Percentiles rank a stretch among this genome's conserved stretches.
phyloP scores from a whole-genome alignment of 2,888 invertebrate species.

The Mesoligia furuncula region DNA sequence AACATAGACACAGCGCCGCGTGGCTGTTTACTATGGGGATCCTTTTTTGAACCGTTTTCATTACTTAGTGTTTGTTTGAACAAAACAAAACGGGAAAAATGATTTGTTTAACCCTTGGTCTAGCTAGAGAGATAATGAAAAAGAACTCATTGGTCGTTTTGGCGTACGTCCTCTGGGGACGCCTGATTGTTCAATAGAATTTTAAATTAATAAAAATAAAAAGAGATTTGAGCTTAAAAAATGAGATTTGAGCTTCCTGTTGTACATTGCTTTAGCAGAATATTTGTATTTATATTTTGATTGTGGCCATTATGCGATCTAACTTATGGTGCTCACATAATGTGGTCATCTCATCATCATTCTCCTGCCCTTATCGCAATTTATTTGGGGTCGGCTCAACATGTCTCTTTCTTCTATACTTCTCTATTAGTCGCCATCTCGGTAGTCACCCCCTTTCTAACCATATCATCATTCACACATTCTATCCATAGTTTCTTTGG shows the following conservation, averaged over 20 bases:
- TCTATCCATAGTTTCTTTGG: too few species aligned
- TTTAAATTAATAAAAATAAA: background rate
- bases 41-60: conserved; percentile 46
- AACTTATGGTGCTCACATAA: background rate
- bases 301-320: too few species aligned
- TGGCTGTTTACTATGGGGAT: conserved; percentile 41
- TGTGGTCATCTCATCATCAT: too few species aligned
- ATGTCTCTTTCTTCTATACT: too few species aligned
- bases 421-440: too few species aligned
- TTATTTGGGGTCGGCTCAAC: too few species aligned
- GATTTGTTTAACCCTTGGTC: conserved; percentile 31
- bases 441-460: too few species aligned
- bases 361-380: too few species aligned
- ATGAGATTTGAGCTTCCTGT: background rate
- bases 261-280: too few species aligned
- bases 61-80: conserved; percentile 44
- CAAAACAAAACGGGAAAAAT: conserved; percentile 44
- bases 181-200: background rate
- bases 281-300: background rate
- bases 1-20: background rate
- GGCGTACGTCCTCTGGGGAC: background rate
- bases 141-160: conserved; percentile 35
- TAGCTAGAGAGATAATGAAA: conserved; percentile 30
- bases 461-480: too few species aligned
- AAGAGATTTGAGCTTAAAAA: background rate